Conservation (phyloP, 2,113 vertebrate genomes). For the Anthoscopus minutus region DNA sequence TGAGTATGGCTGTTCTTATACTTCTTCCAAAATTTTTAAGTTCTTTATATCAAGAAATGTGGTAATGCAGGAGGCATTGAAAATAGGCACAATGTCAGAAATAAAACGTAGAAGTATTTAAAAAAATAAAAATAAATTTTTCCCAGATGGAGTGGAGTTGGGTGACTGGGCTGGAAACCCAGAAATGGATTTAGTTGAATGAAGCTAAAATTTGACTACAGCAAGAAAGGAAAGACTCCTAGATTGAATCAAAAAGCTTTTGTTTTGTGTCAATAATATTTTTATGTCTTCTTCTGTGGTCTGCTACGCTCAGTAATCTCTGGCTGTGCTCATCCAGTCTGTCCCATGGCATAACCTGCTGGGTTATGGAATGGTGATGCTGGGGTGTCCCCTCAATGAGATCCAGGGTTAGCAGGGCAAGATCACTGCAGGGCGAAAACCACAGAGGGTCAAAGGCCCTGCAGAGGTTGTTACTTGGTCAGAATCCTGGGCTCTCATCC, state of each 20-base stretch:
- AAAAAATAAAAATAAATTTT: not conserved
- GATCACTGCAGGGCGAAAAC: not conserved
- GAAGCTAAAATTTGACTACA: not conserved
- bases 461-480: not conserved
- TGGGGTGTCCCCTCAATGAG: not conserved
- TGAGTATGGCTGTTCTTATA: not conserved
- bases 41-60: not conserved
- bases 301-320: fast-evolving
- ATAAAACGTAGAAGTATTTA: not conserved
- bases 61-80: not conserved
- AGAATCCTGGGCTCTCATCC: too few relatives aligned
- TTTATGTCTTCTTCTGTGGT: not conserved
- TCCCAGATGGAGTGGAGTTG: not conserved
- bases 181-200: not conserved
- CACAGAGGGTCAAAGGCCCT: not conserved
- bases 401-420: not conserved
- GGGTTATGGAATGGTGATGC: not conserved
- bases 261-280: not conserved
- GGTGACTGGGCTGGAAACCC: not conserved
- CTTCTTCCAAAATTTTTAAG: not conserved
- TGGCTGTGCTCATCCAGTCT: not conserved
- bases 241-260: not conserved
- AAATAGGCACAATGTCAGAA: not conserved
- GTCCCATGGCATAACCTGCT: not conserved
- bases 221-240: not conserved